Percentiles rank a stretch among this genome's conserved stretches.
Conservation (phyloP, 2,888 invertebrate species). For the Cantharis rustica region DNA sequence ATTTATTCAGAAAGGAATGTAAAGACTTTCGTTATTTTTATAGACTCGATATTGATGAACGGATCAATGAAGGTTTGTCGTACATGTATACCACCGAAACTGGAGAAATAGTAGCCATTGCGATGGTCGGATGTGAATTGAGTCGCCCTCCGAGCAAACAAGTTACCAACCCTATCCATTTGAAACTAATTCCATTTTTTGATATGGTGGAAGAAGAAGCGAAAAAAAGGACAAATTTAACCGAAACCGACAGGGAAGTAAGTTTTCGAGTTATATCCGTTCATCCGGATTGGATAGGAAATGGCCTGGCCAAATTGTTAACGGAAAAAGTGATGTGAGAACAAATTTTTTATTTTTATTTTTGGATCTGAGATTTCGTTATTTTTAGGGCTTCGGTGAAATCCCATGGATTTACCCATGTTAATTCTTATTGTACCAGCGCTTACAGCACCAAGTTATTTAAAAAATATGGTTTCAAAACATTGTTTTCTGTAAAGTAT, state of each 20-base stretch:
- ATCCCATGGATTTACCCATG: slow-evolving; percentile 61
- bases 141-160: background rate
- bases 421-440: slow-evolving; percentile 76
- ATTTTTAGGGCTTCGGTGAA: slow-evolving; percentile 60
- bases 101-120: slow-evolving; percentile 60
- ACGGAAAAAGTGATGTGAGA: slow-evolving; percentile 47
- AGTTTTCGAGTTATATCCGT: slow-evolving; percentile 71
- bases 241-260: slow-evolving; percentile 60
- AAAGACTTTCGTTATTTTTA: slow-evolving; percentile 66
- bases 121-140: slow-evolving; percentile 39
- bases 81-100: slow-evolving; percentile 64
- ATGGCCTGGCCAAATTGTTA: slow-evolving; percentile 67
- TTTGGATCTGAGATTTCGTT: background rate
- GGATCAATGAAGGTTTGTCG: slow-evolving; percentile 64
- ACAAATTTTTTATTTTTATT: background rate
- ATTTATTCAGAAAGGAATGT: slow-evolving; percentile 64
- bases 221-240: slow-evolving; percentile 63
- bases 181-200: background rate
- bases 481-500: slow-evolving; percentile 68
- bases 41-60: slow-evolving; percentile 64
- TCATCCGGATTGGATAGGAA: slow-evolving; percentile 66
- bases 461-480: slow-evolving; percentile 70
- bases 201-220: slow-evolving; percentile 59
- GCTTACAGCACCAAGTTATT: slow-evolving; percentile 76
- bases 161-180: background rate